These are phyloP conservation scores for Syrmaticus mikado DNA, from an alignment of 2,113 vertebrate genomes.

Conservation along the genomic window DNA sequence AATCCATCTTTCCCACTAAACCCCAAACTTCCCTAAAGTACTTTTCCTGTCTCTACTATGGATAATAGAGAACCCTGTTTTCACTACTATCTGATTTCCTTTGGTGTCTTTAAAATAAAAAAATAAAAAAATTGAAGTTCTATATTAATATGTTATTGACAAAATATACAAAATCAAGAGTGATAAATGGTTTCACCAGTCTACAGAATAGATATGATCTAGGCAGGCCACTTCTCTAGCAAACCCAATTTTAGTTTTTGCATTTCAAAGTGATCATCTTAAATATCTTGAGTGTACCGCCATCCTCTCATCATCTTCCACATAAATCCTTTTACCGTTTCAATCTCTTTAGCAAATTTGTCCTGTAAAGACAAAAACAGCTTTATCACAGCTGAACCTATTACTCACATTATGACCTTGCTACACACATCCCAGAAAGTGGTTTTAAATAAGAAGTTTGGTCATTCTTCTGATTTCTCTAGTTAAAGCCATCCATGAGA, in stretches of 20 bases:
- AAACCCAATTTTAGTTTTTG: not conserved
- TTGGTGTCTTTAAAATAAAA: not conserved
- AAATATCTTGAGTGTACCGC: not conserved
- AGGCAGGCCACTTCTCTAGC: not conserved
- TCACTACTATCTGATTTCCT: not conserved
- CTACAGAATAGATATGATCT: not conserved
- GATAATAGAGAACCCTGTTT: not conserved
- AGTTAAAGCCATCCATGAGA: not conserved
- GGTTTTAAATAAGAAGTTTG: not conserved
- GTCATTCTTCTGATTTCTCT: not conserved
- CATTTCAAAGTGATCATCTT: not conserved
- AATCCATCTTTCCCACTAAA: not conserved
- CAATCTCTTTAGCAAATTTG: not conserved
- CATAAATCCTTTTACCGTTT: not conserved
- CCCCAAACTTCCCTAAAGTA: not conserved
- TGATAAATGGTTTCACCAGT: not conserved
- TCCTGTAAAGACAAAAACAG: not conserved
- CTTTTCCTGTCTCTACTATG: not conserved
- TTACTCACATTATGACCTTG: not conserved
- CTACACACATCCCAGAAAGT: not conserved
- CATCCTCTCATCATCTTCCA: not conserved
- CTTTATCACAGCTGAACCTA: not conserved
- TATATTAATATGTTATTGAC: not conserved
- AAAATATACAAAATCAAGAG: not conserved
- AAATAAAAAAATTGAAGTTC: too few species aligned